Conservation (phyloP, 2,797 vertebrate genomes). For the Hemibagrus guttatus region DNA sequence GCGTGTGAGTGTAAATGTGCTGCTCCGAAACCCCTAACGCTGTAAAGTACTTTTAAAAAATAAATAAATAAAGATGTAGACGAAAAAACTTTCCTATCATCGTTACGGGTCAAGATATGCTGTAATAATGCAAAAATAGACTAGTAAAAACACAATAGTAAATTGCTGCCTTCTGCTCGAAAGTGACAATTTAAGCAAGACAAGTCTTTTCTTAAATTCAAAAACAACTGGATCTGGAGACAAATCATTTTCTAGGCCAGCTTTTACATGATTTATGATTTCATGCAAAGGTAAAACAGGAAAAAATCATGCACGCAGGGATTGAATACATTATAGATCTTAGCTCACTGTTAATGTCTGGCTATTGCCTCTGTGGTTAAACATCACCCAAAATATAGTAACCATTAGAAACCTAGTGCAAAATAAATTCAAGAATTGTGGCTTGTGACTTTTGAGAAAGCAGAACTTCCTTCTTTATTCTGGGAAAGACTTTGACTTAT, state of each 20-base stretch:
- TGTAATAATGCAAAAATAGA: slow-evolving; percentile 56
- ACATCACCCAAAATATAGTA: slow-evolving; percentile 52
- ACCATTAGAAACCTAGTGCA: slow-evolving; percentile 51
- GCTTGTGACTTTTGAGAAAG: slow-evolving; percentile 58
- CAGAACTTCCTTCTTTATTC: slow-evolving; percentile 78
- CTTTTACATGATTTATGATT: slow-evolving; percentile 11
- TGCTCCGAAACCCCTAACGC: slow-evolving; percentile 65
- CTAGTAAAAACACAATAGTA: slow-evolving; percentile 54
- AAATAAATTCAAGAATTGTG: slow-evolving; percentile 49
- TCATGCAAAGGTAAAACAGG: slow-evolving; percentile 12
- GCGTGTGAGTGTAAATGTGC: slow-evolving; percentile 65
- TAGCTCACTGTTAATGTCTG: slow-evolving; percentile 29
- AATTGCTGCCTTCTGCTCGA: slow-evolving; percentile 55
- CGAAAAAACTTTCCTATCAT: slow-evolving; percentile 57
- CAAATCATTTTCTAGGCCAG: slow-evolving; percentile 24
- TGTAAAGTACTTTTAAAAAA: slow-evolving; percentile 44
- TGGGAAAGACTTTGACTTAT: slow-evolving; percentile 77
- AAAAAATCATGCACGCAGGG: background rate
- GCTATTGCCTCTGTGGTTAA: slow-evolving; percentile 39
- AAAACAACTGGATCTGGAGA: slow-evolving; percentile 39
- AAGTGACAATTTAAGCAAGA: slow-evolving; percentile 30
- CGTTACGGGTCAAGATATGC: slow-evolving; percentile 58
- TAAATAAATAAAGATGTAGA: background rate
- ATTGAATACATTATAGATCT: slow-evolving; percentile 25
- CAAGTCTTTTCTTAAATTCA: background rate